Percentiles rank a stretch among this genome's conserved stretches.
These are phyloP conservation scores for Platycnemis pennipes DNA, from an alignment of 2,888 invertebrate genomes.

Conservation along the genomic window DNA sequence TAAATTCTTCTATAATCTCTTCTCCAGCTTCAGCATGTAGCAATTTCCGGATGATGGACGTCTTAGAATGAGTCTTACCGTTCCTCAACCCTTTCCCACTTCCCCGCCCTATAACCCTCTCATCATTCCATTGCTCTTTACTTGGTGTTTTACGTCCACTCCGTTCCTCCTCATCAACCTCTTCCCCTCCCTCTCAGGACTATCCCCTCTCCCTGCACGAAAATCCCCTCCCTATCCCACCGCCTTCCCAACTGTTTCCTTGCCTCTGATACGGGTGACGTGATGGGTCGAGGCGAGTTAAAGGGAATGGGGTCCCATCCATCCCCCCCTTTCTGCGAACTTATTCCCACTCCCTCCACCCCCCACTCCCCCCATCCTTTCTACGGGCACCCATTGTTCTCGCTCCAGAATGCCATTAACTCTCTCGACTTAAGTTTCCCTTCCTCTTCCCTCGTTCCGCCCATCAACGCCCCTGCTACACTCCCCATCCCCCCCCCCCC, in stretches of 20 bases:
- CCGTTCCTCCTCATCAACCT: constrained; percentile 39
- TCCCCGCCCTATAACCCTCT: not conserved
- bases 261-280: no score
- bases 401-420: constrained; percentile 58
- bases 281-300: no score
- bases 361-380: not conserved
- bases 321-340: not conserved
- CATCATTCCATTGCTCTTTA: not conserved
- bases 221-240: not conserved
- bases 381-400: constrained; percentile 31
- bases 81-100: not conserved
- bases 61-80: not conserved
- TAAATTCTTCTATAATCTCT: not conserved
- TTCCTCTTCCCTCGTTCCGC: not conserved
- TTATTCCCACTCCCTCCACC: not conserved
- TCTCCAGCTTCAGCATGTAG: not conserved
- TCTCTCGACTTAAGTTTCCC: not conserved
- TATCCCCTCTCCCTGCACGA: not conserved
- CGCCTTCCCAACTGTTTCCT: not conserved
- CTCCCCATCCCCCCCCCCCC: not conserved
- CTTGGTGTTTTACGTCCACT: not conserved
- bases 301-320: no score
- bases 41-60: not conserved
- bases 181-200: no score
- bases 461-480: not conserved